These are phyloP conservation scores for Rhopilema esculentum DNA, from an alignment of 30 jellyfish, hydroid and myxozoan species.

Conservation along the genomic window DNA sequence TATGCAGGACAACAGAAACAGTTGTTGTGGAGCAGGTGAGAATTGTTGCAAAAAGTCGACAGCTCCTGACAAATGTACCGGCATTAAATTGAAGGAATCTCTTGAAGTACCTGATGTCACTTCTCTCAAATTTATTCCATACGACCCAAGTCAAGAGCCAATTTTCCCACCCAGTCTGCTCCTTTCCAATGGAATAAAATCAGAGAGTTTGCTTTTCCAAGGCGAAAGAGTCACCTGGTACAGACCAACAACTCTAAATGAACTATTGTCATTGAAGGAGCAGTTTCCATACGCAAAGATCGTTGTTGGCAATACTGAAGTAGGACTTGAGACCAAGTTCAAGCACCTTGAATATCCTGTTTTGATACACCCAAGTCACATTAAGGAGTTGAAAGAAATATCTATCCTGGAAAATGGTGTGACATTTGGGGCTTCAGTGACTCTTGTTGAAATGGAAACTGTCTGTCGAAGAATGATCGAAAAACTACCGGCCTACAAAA, in stretches of 20 bases:
- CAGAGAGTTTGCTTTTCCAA: conserved; percentile 11
- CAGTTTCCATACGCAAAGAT: conserved; percentile 29
- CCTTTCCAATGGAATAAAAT: background rate
- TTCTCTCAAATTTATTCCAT: background rate
- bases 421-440: conserved; percentile 42
- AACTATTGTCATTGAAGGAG: background rate
- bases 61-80: background rate
- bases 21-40: background rate
- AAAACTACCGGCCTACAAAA: background rate
- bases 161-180: conserved; percentile 32
- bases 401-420: conserved; percentile 4
- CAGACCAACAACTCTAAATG: conserved; percentile 11
- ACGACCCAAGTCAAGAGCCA: conserved; percentile 51
- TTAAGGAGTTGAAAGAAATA: conserved; percentile 29
- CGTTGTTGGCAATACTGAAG: conserved; percentile 48
- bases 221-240: conserved; percentile 29
- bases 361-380: conserved; percentile 25
- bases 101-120: background rate
- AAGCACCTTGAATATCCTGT: conserved; percentile 25
- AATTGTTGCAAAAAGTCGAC: background rate
- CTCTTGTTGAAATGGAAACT: conserved; percentile 19
- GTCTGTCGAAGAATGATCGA: conserved; percentile 8
- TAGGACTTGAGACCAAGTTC: conserved; percentile 49
- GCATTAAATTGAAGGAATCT: background rate
- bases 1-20: background rate